Conservation (phyloP, 2,113 vertebrate genomes). For the Neolamprologus toae region DNA sequence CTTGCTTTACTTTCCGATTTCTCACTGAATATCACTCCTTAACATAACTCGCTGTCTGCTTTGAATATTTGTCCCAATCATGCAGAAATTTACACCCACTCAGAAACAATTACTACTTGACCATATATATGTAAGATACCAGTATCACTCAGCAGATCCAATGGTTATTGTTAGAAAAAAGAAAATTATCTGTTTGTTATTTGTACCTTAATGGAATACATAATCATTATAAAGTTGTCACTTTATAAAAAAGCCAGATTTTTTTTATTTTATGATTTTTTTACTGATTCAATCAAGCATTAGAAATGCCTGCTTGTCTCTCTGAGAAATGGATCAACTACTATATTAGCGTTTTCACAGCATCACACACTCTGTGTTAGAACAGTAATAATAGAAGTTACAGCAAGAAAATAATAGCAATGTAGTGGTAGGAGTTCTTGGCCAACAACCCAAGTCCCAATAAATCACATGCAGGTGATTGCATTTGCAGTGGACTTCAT, state of each 20-base stretch:
- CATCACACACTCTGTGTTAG: background rate
- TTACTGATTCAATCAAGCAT: background rate
- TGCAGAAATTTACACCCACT: background rate
- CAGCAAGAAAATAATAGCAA: background rate
- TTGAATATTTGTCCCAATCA: constrained; percentile 1
- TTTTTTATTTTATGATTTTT: background rate
- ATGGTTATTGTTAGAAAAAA: constrained; percentile 25
- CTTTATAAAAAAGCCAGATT: background rate
- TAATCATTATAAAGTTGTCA: background rate
- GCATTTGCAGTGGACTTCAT: constrained; percentile 45
- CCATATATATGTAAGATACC: constrained; percentile 40
- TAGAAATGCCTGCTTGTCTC: background rate
- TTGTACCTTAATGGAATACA: background rate
- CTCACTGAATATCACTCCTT: background rate
- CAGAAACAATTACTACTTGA: background rate
- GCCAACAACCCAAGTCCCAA: background rate
- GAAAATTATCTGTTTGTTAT: constrained; percentile 4
- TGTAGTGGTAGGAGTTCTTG: background rate
- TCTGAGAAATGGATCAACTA: background rate
- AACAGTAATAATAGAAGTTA: background rate
- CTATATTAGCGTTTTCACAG: background rate
- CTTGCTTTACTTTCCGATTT: background rate
- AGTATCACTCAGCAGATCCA: constrained; percentile 8
- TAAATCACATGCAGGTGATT: constrained; percentile 1
- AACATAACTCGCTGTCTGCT: background rate